These are phyloP conservation scores for Patella depressa DNA, from an alignment of 2,888 invertebrate species.

Conservation along the genomic window DNA sequence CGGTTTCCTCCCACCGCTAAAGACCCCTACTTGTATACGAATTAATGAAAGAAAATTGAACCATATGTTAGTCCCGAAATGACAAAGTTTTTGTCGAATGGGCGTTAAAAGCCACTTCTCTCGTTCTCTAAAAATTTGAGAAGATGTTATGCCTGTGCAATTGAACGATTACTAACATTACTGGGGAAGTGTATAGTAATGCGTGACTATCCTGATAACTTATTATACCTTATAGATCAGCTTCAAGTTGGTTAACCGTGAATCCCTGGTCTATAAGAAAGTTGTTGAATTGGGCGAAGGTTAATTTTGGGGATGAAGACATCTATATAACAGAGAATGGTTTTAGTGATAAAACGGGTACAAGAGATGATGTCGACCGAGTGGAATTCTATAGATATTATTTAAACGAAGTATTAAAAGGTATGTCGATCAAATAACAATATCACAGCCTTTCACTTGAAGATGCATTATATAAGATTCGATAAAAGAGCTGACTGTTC, in stretches of 20 bases:
- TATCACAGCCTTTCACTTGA: not conserved
- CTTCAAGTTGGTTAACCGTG: conserved; percentile 34
- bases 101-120: no score
- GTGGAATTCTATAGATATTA: conserved; percentile 50
- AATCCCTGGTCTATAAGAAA: conserved; percentile 43
- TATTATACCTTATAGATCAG: conserved; percentile 23
- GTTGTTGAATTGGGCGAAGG: conserved; percentile 40
- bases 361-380: conserved; percentile 46
- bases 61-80: no score
- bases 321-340: conserved; percentile 55
- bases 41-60: no score
- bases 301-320: conserved; percentile 32
- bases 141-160: no score
- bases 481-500: not conserved
- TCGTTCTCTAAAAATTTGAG: no score
- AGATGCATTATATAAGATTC: not conserved
- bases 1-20: no score
- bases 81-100: no score
- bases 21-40: no score
- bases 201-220: not conserved
- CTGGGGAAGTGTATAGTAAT: no score
- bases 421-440: conserved; percentile 33
- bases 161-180: no score
- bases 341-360: conserved; percentile 40
- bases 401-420: conserved; percentile 59